Evolutionary conservation across 1,140 invertebrate species (phyloP), one percentile per base, ranked within the genome.

Genomic region (Amyelois transitella): DNA sequence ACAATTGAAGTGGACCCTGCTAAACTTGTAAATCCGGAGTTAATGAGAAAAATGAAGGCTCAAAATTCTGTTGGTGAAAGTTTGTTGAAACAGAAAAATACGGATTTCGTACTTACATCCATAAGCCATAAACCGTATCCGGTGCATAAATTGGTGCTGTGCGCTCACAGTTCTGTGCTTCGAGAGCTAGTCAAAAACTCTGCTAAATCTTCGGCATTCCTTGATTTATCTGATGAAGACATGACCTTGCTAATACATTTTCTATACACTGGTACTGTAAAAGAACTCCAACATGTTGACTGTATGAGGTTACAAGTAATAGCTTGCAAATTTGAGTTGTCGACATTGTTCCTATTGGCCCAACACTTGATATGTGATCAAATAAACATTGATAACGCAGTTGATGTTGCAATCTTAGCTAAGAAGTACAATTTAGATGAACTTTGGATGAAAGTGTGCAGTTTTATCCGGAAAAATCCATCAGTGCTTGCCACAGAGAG

Each of bases 181-280:
- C 69, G 69, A 22, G 61, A 72, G 19, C 55, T 66, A 6, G 55
- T 81, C 2, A 73, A 75, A 54, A 60, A 62, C 14, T 53, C 60
- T 18, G 38, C 69, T 5, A 53, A 44, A 2, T 54, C 60, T n/a
- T 55, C 62, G 7, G 19, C 69, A 5, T 53, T 58, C 44, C 43
- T 84, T 21, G 69, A 86, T 50, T 69, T 77, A 18, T 57, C 19
- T 51, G 72, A 84, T 53, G 51, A 60, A 21, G 63, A 73, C 44
- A 72, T 84, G 60, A 63, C 75, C 12, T 12, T 79, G 6, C 48
- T 86, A 12, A n/a, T 86, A 1, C 52, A 86, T 21, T 84, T 75
- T 51, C 48, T 84, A 18, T 83, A 83, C 25, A 79, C 72, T 7
- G 78, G 77, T 2, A 67, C 65, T 6, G 72, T 84, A 14, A 72